Base-by-base conservation (phyloP, 2,797 vertebrate genomes). In the Peromyscus eremicus region DNA sequence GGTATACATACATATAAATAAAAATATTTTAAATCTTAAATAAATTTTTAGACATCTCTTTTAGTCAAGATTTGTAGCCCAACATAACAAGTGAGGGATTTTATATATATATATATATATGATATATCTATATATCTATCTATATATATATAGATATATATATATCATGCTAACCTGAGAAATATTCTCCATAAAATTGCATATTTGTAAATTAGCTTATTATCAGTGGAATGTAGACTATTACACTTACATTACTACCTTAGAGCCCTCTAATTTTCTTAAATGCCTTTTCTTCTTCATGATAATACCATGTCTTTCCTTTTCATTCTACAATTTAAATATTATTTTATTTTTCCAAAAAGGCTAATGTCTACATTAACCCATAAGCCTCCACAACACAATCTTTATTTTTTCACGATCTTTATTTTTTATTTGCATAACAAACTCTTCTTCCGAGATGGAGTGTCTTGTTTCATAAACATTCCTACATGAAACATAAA, bases 381-480 rank as follows among this genome's bases (percentile, higher is more conserved):
- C 37, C 34, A 1, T 57, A n/a, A 84, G n/a, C 11, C 46, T 93
- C 90, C 84, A 64, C 21, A 80, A 86, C 23, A 43, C 0, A 46
- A 21, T 82, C 62, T 95, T 86, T 87, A 40, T 37, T 66, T 94
- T 66, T 66, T 49, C 27, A 46, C 10, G 21, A 23, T 66, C 62
- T 23, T 68, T 84, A 46, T 84, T 66, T 91, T 77, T 77, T n/a
- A 76, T 43, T 76, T 66, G 27, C 9, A 89, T 84, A 90, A 68
- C 7, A 84, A 92, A 40, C 6, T 43, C 87, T 92, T 84, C 49
- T 46, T 73, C 14, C 27, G 32, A 79, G 13, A 64, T 60, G 17
- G 12, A 90, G 5, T 11, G 93, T 91, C 75, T 76, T n/a, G 27
- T 94, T 94, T 89, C 25, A 95, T 83, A 94, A 92, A 60, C 4